phyloP scores from a whole-genome alignment of 2,113 vertebrate species.

The Serilophus lunatus region DNA sequence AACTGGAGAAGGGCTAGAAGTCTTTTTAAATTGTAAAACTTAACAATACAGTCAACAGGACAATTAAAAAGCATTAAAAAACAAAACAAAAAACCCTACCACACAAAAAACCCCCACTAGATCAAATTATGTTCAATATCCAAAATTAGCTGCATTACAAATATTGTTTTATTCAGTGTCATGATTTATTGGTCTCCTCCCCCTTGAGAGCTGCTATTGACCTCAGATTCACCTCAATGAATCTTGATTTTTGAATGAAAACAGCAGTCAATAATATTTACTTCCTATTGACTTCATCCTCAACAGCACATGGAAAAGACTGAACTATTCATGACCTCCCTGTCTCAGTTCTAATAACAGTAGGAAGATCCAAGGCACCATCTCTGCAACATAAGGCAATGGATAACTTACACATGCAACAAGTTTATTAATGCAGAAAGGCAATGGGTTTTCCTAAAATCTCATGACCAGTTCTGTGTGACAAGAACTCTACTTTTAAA shows the following conservation, averaged over 20 bases:
- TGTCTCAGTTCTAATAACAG: neutral
- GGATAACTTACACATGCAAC: neutral
- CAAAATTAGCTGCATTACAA: slow-evolving; percentile 26
- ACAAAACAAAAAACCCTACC: no score
- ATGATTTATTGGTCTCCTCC: slow-evolving; percentile 45
- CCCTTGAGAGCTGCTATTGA: slow-evolving; percentile 35
- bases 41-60: neutral
- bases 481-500: neutral
- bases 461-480: neutral
- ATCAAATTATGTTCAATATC: neutral
- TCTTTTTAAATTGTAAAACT: neutral
- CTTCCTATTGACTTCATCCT: slow-evolving; percentile 49
- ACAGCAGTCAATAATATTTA: slow-evolving; percentile 64
- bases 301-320: slow-evolving; percentile 15
- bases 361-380: neutral
- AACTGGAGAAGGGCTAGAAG: neutral
- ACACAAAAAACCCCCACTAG: neutral
- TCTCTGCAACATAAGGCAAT: neutral
- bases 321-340: slow-evolving; percentile 55
- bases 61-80: neutral
- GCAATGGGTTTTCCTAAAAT: neutral
- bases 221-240: slow-evolving; percentile 59
- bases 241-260: slow-evolving; percentile 67
- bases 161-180: slow-evolving; percentile 35
- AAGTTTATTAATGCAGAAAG: neutral